Evolutionary conservation across 1,140 invertebrate species (phyloP).

Genomic region (Caenorhabditis inopinata): DNA sequence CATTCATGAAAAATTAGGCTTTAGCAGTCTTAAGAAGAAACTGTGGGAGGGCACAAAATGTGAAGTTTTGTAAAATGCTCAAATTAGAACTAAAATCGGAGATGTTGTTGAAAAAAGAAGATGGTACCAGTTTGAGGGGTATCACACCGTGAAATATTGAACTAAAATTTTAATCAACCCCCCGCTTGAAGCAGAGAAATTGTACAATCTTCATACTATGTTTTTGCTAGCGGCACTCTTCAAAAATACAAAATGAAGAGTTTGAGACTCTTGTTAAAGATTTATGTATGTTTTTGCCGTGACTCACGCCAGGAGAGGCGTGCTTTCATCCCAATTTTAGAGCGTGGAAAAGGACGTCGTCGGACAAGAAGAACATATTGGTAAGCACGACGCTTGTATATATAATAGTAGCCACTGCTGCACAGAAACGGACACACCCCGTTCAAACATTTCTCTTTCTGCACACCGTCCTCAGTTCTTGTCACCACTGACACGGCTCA

Average conservation of each 20-base stretch:
- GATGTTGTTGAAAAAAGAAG: not conserved
- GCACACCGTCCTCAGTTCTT: not conserved
- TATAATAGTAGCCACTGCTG: slow-evolving; percentile 32
- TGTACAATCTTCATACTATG: not conserved
- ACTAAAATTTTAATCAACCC: too few species aligned
- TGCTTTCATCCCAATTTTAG: slow-evolving; percentile 29
- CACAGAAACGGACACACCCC: slow-evolving; percentile 31
- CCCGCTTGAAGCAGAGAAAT: too few species aligned
- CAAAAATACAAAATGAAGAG: not conserved
- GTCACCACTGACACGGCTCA: slow-evolving; percentile 17
- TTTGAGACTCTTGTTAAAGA: slow-evolving; percentile 7
- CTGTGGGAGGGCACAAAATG: too few species aligned
- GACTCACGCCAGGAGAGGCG: slow-evolving; percentile 11
- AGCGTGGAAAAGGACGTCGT: slow-evolving; percentile 25
- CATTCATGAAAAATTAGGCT: too few species aligned
- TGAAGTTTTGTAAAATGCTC: too few species aligned
- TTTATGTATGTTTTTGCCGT: not conserved
- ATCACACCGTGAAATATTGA: not conserved
- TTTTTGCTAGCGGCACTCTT: not conserved
- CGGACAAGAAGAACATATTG: slow-evolving; percentile 22
- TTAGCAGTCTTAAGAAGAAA: too few species aligned
- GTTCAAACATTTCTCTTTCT: not conserved
- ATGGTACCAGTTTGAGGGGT: not conserved
- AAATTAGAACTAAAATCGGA: too few species aligned
- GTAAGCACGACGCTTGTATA: not conserved